Evolutionary conservation across 2,888 invertebrate species (phyloP), one percentile per base, ranked within the genome.

Genomic region (Pristionchus entomophagus): DNA sequence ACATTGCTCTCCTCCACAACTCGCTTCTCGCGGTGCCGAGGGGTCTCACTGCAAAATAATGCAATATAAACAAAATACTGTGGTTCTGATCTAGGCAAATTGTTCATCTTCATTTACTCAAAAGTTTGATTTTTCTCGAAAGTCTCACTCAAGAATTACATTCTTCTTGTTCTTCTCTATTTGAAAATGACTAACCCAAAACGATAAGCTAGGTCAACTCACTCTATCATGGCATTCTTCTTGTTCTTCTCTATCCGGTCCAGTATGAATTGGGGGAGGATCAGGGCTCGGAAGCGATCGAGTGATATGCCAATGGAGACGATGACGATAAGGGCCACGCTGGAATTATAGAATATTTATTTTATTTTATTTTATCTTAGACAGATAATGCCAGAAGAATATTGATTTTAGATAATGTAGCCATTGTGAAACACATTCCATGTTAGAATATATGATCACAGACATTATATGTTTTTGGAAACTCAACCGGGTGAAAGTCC

Each of bases 21-120:
- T 41, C 69, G 38, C 3, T 38, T 8, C 41, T 8, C 14, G n/a
- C 69, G 69, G 0, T 41, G 69, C 22, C 41, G 69, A 2, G 69
- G 69, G 10, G 69, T 73, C n/a, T 73, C 69, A 4, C 69, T 73
- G 65, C 22, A n/a, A 73, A 41, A n/a, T n/a, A 41, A 65, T 59
- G 6, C n/a, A 49, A 49, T 49, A 49, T 49, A 49, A 49, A 49
- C 17, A 12, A 49, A 49, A 49, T 17, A 49, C 8, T n/a, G n/a
- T n/a, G n/a, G n/a, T n/a, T n/a, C n/a, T n/a, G n/a, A n/a, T n/a
- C n/a, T n/a, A n/a, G n/a, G n/a, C n/a, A n/a, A n/a, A n/a, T n/a
- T n/a, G n/a, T n/a, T n/a, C n/a, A n/a, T n/a, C n/a, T n/a, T n/a
- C n/a, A n/a, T n/a, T n/a, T n/a, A n/a, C n/a, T n/a, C n/a, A n/a